Evolutionary conservation across 2,113 vertebrate species (phyloP), one percentile per base, ranked within the genome.

Genomic region (Actenoides hombroni): DNA sequence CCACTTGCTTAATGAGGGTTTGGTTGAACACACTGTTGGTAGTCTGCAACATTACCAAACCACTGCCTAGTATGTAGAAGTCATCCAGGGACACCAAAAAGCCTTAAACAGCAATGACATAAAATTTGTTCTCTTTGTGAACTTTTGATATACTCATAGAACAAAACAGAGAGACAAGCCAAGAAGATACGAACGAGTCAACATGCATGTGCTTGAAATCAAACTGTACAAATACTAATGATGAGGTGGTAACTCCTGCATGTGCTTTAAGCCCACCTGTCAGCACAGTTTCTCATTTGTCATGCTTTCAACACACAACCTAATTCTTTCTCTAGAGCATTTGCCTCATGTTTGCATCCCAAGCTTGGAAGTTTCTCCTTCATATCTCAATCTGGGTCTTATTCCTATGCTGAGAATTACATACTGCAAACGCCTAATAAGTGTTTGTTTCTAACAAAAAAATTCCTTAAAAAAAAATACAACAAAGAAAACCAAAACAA

Each of bases 21-120:
- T 96, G 60, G 94, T 99, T 99, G 95, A 98, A 99, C 37, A 99
- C 97, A 2, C 54, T 96, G 97, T 99, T 99, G 82, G 99, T 99
- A 53, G 99, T 99, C 97, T 99, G 99, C 19, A 99, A 97, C 98
- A 99, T 98, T 95, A 99, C 97, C 94, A 99, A 95, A 26, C 98
- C 98, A 0, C 97, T 99, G 97, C 99, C 98, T 85, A 99, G 95
- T 90, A 99, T 98, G 86, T 99, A 99, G 78, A 99, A 99, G 92
- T 99, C 99, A 94, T 99, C 99, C 97, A 99, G 96, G 92, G 99
- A 99, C 92, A 98, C 87, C 88, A 99, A 96, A 94, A 99, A 99
- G 29, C 99, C 99, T 99, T 75, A 29, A 96, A 94, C 25, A 91
- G 74, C 70, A 92, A 92, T 10, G 84, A 95, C 2, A 94, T 24